A percentile compares a stretch with the other conserved stretches of the same genome.
Conservation (phyloP, 2,797 vertebrate genomes). For the Microchirus variegatus region DNA sequence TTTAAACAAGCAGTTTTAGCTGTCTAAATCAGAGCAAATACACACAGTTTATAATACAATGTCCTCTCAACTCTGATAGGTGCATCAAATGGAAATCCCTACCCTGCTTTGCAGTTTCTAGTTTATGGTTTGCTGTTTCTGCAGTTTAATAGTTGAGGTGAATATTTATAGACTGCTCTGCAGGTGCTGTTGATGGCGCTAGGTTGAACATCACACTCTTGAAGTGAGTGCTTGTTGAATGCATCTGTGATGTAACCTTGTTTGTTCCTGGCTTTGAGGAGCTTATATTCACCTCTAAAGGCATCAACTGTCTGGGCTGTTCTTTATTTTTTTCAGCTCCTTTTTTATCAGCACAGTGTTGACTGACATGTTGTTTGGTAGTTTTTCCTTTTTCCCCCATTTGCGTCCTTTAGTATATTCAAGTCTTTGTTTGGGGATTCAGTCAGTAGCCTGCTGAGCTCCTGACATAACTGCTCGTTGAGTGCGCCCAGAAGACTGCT, state of each 20-base stretch:
- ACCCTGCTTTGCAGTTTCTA: neutral
- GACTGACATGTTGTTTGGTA: slow-evolving; percentile 27
- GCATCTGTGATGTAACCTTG: slow-evolving; percentile 38
- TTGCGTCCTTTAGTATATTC: slow-evolving; percentile 16
- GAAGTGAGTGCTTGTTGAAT: slow-evolving; percentile 21
- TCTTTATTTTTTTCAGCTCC: slow-evolving; percentile 18
- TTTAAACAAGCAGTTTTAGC: too few species aligned
- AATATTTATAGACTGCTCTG: slow-evolving; percentile 4
- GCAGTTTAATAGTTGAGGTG: neutral
- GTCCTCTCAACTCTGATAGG: neutral
- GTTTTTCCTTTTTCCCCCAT: slow-evolving; percentile 22
- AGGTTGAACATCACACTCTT: slow-evolving; percentile 17
- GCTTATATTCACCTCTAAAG: slow-evolving; percentile 23
- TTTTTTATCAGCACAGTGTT: slow-evolving; percentile 29
- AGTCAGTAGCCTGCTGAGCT: slow-evolving; percentile 19
- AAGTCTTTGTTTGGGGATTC: slow-evolving; percentile 29
- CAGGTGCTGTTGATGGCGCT: slow-evolving; percentile 1
- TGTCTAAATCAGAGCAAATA: too few species aligned
- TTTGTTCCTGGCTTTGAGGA: slow-evolving; percentile 39
- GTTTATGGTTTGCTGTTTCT: neutral
- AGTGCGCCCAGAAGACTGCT: slow-evolving; percentile 18
- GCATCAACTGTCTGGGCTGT: slow-evolving; percentile 23
- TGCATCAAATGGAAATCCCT: neutral
- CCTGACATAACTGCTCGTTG: slow-evolving; percentile 22
- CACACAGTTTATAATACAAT: too few species aligned